Conservation (phyloP, 2,888 invertebrate genomes). For the Yponomeuta cagnagella region DNA sequence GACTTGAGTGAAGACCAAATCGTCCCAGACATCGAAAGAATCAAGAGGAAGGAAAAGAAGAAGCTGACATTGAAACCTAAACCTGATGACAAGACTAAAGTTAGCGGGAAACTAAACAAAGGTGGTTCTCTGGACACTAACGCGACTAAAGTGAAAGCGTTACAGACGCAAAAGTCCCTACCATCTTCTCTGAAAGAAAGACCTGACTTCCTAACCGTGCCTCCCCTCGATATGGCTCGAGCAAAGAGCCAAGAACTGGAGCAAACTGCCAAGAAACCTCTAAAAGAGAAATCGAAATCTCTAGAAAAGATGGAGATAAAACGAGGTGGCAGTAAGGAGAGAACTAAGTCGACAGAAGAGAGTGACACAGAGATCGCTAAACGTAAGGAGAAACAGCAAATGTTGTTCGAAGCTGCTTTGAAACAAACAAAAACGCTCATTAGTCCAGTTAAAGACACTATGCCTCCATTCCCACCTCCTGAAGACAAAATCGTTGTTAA, state of each 20-base stretch:
- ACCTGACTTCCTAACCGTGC: constrained; percentile 70
- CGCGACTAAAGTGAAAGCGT: constrained; percentile 60
- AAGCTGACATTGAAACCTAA: constrained; percentile 63
- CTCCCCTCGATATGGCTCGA: constrained; percentile 73
- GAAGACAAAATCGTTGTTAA: constrained; percentile 84
- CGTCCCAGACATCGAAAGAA: constrained; percentile 67
- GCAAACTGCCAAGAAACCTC: constrained; percentile 62
- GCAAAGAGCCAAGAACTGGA: constrained; percentile 79
- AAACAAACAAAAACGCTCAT: constrained; percentile 84
- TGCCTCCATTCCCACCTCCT: constrained; percentile 82
- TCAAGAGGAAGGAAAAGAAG: constrained; percentile 67
- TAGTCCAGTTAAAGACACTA: constrained; percentile 82
- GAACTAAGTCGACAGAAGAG: constrained; percentile 83
- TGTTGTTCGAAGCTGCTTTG: constrained; percentile 84
- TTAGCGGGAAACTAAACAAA: constrained; percentile 60
- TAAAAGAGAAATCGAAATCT: constrained; percentile 81
- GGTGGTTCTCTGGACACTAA: constrained; percentile 68
- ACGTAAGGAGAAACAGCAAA: constrained; percentile 84
- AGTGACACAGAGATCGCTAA: constrained; percentile 83
- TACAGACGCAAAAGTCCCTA: constrained; percentile 73
- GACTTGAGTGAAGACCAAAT: constrained; percentile 72
- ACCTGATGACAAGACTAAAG: constrained; percentile 62
- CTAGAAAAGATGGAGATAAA: constrained; percentile 79
- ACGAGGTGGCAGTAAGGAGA: constrained; percentile 76
- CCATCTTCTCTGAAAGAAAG: constrained; percentile 71